These are phyloP conservation scores for Zapus hudsonius DNA, from an alignment of 2,113 vertebrate genomes.

Conservation along the genomic window DNA sequence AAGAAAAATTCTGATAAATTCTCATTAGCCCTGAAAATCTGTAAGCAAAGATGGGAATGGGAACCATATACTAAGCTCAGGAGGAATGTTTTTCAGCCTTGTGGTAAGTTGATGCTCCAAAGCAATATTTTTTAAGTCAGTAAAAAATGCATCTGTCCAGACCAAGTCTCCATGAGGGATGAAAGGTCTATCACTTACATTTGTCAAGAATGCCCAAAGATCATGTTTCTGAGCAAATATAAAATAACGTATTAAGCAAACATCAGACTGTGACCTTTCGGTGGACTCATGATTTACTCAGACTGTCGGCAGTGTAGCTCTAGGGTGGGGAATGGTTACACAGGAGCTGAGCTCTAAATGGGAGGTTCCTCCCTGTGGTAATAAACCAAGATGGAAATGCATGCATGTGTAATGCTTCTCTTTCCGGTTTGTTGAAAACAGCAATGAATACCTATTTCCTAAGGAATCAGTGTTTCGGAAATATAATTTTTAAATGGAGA, in stretches of 20 bases:
- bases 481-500: not conserved
- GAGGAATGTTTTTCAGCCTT: not conserved
- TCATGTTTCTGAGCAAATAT: constrained; percentile 45
- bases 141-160: constrained; percentile 38
- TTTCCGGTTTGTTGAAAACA: not conserved
- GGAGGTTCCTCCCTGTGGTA: not conserved
- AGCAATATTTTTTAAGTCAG: constrained; percentile 48
- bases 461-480: not conserved
- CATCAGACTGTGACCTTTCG: constrained; percentile 18
- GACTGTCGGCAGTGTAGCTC: not conserved
- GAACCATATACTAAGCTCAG: not conserved
- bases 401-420: not conserved
- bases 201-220: constrained; percentile 43
- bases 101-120: constrained; percentile 21
- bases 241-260: constrained; percentile 53
- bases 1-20: constrained; percentile 70
- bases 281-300: not conserved
- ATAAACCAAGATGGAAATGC: constrained; percentile 8
- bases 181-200: constrained; percentile 4
- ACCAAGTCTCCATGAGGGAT: not conserved
- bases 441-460: not conserved
- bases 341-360: not conserved
- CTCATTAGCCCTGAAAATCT: constrained; percentile 64
- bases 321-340: not conserved
- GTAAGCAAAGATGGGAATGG: not conserved